Conservation (phyloP, 2,113 vertebrate species). For the Myotis davidii region DNA sequence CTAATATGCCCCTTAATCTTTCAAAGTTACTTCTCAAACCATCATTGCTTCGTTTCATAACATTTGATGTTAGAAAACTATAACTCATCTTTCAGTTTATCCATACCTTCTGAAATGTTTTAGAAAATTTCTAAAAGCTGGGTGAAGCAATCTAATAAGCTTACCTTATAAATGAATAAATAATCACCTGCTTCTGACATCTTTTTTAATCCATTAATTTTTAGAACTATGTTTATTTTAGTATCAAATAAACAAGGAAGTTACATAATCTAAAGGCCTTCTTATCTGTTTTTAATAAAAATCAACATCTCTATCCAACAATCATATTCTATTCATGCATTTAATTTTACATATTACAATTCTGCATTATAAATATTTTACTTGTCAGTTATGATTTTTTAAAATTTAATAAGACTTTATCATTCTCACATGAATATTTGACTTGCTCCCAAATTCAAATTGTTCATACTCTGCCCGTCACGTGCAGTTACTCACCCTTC, state of each 20-base stretch:
- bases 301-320: not conserved
- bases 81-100: not conserved
- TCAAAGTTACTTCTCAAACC: not conserved
- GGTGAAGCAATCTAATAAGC: not conserved
- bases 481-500: not conserved
- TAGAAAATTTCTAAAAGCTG: not conserved
- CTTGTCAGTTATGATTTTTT: constrained; percentile 69
- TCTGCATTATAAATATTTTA: constrained; percentile 73
- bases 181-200: not conserved
- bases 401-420: constrained; percentile 67
- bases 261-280: not conserved
- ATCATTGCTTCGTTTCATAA: not conserved
- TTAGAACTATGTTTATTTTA: constrained; percentile 4
- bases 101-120: not conserved
- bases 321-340: constrained; percentile 26
- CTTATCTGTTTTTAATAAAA: constrained; percentile 9
- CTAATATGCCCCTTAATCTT: not conserved
- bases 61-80: not conserved
- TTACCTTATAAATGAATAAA: not conserved
- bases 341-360: constrained; percentile 67
- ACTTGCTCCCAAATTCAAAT: constrained; percentile 11
- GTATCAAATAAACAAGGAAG: not conserved
- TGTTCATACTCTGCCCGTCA: not conserved
- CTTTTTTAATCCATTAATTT: not conserved
- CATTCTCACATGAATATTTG: constrained; percentile 57